Evolutionary conservation across 2,113 vertebrate genomes (phyloP).

Genomic region (Leucoraja erinaceus): DNA sequence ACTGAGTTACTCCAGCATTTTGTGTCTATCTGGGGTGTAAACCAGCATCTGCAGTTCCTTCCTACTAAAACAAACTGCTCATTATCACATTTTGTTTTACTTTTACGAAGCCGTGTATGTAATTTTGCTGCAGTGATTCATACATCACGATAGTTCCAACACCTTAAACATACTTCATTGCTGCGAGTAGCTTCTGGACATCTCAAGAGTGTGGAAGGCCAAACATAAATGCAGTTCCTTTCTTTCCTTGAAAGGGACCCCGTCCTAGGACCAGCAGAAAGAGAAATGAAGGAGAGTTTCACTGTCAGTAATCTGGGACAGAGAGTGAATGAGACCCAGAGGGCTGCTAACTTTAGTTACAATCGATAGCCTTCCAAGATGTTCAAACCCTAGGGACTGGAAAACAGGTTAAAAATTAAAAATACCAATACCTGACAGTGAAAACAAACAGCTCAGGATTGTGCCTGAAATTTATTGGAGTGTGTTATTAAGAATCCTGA

Average conservation of each 20-base stretch:
- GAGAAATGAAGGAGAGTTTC: not conserved
- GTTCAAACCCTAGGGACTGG: not conserved
- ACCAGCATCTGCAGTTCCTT: too few species aligned
- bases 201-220: not conserved
- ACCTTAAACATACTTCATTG: not conserved
- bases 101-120: not conserved
- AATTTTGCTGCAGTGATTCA: not conserved
- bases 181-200: too few species aligned
- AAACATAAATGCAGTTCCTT: not conserved
- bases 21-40: too few species aligned
- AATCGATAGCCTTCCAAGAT: not conserved
- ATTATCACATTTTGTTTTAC: not conserved
- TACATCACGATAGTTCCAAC: not conserved
- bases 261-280: not conserved
- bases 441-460: not conserved
- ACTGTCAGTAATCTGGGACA: slow-evolving; percentile 9
- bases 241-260: not conserved
- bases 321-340: not conserved
- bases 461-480: too few species aligned
- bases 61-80: not conserved
- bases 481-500: not conserved
- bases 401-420: not conserved
- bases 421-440: not conserved
- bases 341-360: not conserved
- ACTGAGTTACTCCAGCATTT: too few species aligned